Base-by-base conservation (phyloP, 1,140 invertebrate genomes). In the Drosophila bifasciata region DNA sequence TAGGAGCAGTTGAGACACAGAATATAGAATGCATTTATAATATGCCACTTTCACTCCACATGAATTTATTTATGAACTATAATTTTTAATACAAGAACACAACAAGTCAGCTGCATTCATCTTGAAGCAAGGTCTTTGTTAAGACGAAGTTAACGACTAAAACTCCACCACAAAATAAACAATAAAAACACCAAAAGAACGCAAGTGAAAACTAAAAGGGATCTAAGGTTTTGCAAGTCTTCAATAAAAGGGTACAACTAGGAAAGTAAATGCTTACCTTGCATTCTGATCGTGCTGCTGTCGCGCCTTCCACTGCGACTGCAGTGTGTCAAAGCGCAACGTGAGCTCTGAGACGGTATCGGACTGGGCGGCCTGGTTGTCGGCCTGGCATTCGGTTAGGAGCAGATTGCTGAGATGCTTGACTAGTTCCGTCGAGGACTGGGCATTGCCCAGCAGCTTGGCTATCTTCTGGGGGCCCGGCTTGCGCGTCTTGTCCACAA, bases 361-460 rank as follows among this genome's bases (percentile, higher is more conserved):
- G 36, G 94, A 92, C 86, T 94, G 94, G 3, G 95, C 94, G 68
- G 95, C 93, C 53, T 96, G 94, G 50, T 93, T 92, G 4, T 93
- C 94, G 17, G 95, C 93, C 50, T 95, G 94, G 73, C 95, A 95
- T 86, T 97, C 96, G 39, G 94, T 94, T 4, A 96, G 91, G 2
- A 97, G 92, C 7, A 97, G 81, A 41, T 94, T 93, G 56, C 96
- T 95, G 13, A 98, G 92, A 92, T 97, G 95, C 79, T 94, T 95
- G 1, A 97, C 94, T 15, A 97, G 90, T 91, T 97, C 96, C 40
- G 96, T 93, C 11, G 94, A 94, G 1, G 94, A 95, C 78, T 96
- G 94, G 83, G 95, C 96, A 51, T 94, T 94, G 61, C 94, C 94
- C 19, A 95, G 93, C 61, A 94, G 89, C 91, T 95, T 95, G 25